These are phyloP conservation scores for Corydoras maculifer DNA, from an alignment of 2,113 vertebrate genomes.

Conservation along the genomic window DNA sequence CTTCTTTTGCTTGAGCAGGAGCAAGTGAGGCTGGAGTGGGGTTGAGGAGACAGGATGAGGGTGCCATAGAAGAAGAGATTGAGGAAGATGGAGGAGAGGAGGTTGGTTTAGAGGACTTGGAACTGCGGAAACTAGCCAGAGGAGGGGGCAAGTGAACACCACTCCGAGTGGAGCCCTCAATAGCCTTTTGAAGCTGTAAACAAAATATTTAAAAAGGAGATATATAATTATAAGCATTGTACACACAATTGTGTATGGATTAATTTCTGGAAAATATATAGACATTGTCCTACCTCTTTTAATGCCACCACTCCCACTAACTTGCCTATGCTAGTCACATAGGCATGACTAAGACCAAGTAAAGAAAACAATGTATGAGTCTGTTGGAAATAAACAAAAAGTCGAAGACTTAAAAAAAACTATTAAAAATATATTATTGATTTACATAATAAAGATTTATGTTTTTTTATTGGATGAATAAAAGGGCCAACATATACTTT, in stretches of 20 bases:
- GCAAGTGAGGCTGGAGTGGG: neutral
- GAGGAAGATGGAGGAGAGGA: conserved; percentile 45
- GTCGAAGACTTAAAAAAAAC: neutral
- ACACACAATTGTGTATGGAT: neutral
- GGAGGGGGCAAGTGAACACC: conserved; percentile 85
- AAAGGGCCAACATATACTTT: no score
- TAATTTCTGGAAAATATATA: neutral
- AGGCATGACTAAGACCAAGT: conserved; percentile 85
- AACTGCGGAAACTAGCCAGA: conserved; percentile 83
- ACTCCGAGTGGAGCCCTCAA: conserved; percentile 84
- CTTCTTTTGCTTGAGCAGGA: conserved; percentile 18
- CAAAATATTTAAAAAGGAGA: neutral
- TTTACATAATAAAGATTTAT: no score
- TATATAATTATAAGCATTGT: neutral
- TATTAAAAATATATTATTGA: no score
- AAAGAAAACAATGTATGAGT: conserved; percentile 89
- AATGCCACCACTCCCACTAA: conserved; percentile 86
- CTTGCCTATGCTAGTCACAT: conserved; percentile 88
- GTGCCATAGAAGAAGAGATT: conserved; percentile 18
- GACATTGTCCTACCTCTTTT: conserved; percentile 73
- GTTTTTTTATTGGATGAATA: no score
- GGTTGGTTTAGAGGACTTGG: conserved; percentile 50
- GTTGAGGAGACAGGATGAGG: conserved; percentile 23
- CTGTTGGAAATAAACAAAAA: conserved; percentile 53
- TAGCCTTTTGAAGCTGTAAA: conserved; percentile 85